phyloP scores from a whole-genome alignment of 2,888 invertebrate species.

The Drosophila tripunctata region DNA sequence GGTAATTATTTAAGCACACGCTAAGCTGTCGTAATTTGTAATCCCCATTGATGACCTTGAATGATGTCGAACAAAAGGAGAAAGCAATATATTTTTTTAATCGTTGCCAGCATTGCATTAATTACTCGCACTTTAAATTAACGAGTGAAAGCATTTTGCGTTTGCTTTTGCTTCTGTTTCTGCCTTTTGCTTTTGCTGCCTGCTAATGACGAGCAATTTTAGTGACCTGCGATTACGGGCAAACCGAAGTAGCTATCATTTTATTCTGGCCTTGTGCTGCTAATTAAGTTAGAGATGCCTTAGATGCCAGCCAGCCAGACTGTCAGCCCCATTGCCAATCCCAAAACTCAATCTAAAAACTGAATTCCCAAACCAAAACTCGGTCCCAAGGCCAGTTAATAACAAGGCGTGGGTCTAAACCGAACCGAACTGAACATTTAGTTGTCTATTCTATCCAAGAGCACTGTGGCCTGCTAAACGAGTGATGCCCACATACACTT shows the following conservation, averaged over 20 bases:
- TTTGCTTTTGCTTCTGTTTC: not conserved
- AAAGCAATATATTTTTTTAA: not conserved
- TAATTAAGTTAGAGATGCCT: slow-evolving; percentile 51
- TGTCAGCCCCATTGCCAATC: not conserved
- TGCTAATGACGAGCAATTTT: slow-evolving; percentile 25
- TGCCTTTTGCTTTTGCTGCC: no score
- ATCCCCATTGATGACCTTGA: not conserved
- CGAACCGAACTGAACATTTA: slow-evolving; percentile 1
- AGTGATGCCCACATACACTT: slow-evolving; percentile 31
- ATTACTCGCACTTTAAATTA: slow-evolving; percentile 27
- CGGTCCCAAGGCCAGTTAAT: slow-evolving; percentile 52
- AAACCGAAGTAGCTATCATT: slow-evolving; percentile 20
- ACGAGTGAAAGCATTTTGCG: slow-evolving; percentile 9
- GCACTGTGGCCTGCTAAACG: slow-evolving; percentile 4
- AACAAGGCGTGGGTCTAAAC: slow-evolving; percentile 20
- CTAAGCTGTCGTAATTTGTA: not conserved
- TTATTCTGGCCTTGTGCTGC: slow-evolving; percentile 26
- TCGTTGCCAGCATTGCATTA: slow-evolving; percentile 1
- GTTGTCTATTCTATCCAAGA: not conserved
- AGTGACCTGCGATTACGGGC: slow-evolving; percentile 35
- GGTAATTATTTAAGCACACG: not conserved
- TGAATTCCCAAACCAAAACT: slow-evolving; percentile 1
- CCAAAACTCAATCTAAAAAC: slow-evolving; percentile 7
- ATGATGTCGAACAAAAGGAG: not conserved
- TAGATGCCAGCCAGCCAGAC: no score